A percentile compares a stretch with the other conserved stretches of the same genome.
Evolutionary conservation across 2,797 vertebrate genomes (phyloP).

Genomic region (Malurus leucopterus): DNA sequence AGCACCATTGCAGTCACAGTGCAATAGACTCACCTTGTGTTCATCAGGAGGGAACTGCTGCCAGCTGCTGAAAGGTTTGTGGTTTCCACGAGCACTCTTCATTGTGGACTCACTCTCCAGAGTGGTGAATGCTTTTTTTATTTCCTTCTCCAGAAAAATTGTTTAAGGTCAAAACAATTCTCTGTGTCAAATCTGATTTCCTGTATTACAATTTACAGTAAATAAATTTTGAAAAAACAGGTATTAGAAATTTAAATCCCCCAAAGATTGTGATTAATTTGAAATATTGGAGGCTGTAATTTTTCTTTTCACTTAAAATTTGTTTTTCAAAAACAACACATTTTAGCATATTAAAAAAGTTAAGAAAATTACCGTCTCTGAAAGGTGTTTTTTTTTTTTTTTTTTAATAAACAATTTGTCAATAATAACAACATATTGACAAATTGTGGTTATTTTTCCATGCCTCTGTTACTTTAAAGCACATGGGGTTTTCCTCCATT

Average conservation of each 20-base stretch:
- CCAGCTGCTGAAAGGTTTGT: neutral
- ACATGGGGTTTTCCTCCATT: fast-evolving
- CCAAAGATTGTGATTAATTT: neutral
- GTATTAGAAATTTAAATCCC: neutral
- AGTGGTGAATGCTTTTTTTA: neutral
- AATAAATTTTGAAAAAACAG: neutral
- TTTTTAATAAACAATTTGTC: neutral
- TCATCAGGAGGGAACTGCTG: neutral
- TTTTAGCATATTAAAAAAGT: neutral
- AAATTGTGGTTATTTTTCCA: neutral
- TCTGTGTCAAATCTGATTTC: neutral
- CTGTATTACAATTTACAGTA: neutral
- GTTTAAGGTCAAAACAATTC: neutral
- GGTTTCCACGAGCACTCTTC: neutral
- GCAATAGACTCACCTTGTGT: neutral
- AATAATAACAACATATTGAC: neutral
- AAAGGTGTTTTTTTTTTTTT: neutral
- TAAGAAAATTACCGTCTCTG: neutral
- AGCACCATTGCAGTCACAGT: neutral
- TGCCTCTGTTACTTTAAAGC: neutral
- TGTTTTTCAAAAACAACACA: neutral
- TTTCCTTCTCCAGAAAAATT: neutral
- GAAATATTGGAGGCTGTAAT: neutral
- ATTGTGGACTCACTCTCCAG: neutral
- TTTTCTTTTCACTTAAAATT: neutral